phyloP scores from a whole-genome alignment of 2,797 vertebrate genomes.

The Halcyon smyrnensis region DNA sequence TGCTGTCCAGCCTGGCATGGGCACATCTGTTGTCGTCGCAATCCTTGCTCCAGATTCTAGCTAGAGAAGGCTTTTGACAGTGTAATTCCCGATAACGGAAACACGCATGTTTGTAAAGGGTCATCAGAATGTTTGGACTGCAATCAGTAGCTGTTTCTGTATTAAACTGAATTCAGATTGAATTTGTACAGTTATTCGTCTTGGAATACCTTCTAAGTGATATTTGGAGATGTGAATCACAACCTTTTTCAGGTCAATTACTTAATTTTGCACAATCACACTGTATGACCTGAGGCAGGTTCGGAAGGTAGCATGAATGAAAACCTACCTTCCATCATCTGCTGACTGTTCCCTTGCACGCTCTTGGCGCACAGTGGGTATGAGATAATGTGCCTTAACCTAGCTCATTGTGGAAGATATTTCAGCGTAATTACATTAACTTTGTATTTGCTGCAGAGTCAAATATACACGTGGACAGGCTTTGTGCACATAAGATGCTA shows the following conservation, averaged over 20 bases:
- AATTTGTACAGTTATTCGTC: background rate
- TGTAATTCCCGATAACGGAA: background rate
- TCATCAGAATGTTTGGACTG: background rate
- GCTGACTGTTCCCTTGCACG: background rate
- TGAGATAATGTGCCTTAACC: background rate
- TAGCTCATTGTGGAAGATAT: background rate
- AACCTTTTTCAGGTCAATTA: background rate
- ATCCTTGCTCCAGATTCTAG: background rate
- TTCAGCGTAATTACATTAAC: background rate
- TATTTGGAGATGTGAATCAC: background rate
- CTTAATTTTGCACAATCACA: background rate
- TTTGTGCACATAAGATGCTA: background rate
- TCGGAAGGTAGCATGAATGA: background rate
- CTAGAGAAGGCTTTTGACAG: background rate
- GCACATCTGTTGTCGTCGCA: background rate
- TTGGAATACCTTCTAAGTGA: background rate
- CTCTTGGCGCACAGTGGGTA: background rate
- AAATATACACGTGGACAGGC: fast-evolving
- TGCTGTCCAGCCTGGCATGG: background rate
- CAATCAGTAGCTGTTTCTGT: background rate
- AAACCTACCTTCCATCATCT: background rate
- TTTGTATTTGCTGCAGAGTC: background rate
- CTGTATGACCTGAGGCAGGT: background rate
- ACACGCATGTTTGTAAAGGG: background rate
- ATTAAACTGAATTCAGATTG: background rate